Conservation (phyloP, 1,140 invertebrate genomes). For the Trichonephila clavipes region DNA sequence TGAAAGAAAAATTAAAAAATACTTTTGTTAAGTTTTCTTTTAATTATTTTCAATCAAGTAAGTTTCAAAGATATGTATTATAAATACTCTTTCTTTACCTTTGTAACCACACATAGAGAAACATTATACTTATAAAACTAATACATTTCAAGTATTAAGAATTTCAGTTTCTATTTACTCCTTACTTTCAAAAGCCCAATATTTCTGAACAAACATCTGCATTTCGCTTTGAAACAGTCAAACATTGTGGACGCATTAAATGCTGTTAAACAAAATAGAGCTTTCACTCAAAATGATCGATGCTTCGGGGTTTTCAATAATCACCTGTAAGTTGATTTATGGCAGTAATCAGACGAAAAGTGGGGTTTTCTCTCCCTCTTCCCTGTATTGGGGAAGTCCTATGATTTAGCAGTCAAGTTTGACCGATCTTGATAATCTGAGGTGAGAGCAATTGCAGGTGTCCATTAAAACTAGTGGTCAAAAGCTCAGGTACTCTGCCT, state of each 20-base stretch:
- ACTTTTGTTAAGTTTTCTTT: no score
- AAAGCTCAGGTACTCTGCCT: slow-evolving; percentile 54
- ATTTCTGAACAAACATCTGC: not conserved
- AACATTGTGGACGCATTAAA: slow-evolving; percentile 57
- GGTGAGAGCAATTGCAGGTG: slow-evolving; percentile 65
- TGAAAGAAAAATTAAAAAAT: no score
- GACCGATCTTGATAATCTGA: slow-evolving; percentile 60
- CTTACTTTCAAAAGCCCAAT: no score
- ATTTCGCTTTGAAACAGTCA: not conserved
- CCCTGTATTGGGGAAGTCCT: slow-evolving; percentile 27
- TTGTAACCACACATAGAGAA: no score
- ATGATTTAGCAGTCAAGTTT: slow-evolving; percentile 72
- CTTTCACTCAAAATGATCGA: slow-evolving; percentile 18
- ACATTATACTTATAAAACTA: not conserved
- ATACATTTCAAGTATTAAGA: not conserved
- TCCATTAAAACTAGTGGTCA: slow-evolving; percentile 66
- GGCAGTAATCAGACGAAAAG: slow-evolving; percentile 52
- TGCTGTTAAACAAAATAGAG: slow-evolving; percentile 17
- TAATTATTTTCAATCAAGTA: no score
- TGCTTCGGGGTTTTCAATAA: slow-evolving; percentile 61
- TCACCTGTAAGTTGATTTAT: slow-evolving; percentile 70
- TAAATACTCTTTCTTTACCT: no score
- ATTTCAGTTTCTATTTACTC: no score
- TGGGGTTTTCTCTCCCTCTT: slow-evolving; percentile 32
- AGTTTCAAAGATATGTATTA: no score